Evolutionary conservation across 1,140 invertebrate genomes (phyloP).

Genomic region (Trichonephila clavipes): DNA sequence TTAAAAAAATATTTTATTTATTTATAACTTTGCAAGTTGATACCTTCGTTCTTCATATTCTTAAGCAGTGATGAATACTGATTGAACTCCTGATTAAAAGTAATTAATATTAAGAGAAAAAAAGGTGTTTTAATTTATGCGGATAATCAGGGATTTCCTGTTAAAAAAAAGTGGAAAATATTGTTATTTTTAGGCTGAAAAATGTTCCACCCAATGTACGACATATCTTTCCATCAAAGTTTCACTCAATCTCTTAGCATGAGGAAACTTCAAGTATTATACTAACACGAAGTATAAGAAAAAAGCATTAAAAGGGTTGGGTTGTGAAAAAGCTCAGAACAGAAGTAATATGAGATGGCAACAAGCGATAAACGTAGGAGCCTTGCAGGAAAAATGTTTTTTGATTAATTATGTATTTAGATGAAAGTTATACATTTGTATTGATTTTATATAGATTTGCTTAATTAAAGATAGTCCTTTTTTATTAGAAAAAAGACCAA

Average conservation of each 20-base stretch:
- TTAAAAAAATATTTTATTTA: no score
- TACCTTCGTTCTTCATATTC: no score
- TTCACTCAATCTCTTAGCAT: background rate
- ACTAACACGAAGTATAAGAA: background rate
- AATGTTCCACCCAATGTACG: background rate
- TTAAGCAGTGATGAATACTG: no score
- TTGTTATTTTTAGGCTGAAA: background rate
- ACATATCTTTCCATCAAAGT: background rate
- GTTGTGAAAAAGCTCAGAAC: background rate
- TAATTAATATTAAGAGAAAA: no score
- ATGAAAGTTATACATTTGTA: background rate
- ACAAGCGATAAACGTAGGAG: background rate
- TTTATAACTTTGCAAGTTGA: no score
- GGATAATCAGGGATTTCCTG: background rate
- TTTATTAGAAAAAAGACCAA: background rate
- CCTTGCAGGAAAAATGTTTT: background rate
- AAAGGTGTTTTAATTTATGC: background rate
- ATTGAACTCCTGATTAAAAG: no score
- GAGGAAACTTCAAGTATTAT: background rate
- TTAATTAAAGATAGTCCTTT: background rate
- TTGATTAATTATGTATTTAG: conserved; percentile 24
- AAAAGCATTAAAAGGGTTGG: background rate
- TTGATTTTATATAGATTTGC: background rate
- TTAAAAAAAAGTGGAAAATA: background rate
- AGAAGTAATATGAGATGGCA: background rate